These are phyloP conservation scores for Lamellibrachia columna DNA, from an alignment of 2,888 invertebrate species.

Conservation along the genomic window DNA sequence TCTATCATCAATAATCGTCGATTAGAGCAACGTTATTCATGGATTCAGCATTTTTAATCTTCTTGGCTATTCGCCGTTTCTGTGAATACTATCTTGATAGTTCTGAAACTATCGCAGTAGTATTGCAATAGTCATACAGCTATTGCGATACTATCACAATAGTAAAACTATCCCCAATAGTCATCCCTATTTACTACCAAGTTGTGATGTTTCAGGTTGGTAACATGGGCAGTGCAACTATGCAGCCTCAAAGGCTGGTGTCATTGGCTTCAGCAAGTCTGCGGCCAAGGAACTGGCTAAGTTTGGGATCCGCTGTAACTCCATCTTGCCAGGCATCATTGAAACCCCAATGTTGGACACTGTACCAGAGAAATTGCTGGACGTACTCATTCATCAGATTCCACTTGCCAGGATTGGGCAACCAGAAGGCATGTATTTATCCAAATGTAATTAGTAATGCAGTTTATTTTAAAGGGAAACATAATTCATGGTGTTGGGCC, in stretches of 20 bases:
- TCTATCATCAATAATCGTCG: too few species aligned
- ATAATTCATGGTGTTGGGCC: too few species aligned
- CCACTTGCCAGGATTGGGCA: constrained; percentile 79
- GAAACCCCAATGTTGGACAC: constrained; percentile 83
- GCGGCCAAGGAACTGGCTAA: constrained; percentile 87
- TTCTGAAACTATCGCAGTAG: too few species aligned
- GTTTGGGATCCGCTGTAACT: constrained; percentile 78
- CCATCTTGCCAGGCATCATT: constrained; percentile 87
- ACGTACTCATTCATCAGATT: constrained; percentile 73
- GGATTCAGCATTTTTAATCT: too few species aligned
- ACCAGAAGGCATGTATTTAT: constrained; percentile 71
- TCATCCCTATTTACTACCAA: not conserved
- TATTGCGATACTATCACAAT: too few species aligned
- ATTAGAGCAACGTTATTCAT: too few species aligned
- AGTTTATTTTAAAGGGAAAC: not conserved
- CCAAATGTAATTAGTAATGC: not conserved
- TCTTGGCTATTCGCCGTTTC: too few species aligned
- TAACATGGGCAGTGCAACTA: constrained; percentile 90
- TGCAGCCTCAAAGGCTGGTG: constrained; percentile 91
- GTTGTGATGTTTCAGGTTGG: constrained; percentile 69
- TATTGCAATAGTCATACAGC: too few species aligned
- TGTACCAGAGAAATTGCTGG: constrained; percentile 82
- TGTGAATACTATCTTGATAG: too few species aligned
- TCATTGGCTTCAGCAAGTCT: constrained; percentile 84
- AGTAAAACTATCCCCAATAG: too few species aligned